A percentile compares a stretch with the other conserved stretches of the same genome.
Conservation (phyloP, 37 sponge, comb jelly and placozoan species). For the Halichondria panicea region DNA sequence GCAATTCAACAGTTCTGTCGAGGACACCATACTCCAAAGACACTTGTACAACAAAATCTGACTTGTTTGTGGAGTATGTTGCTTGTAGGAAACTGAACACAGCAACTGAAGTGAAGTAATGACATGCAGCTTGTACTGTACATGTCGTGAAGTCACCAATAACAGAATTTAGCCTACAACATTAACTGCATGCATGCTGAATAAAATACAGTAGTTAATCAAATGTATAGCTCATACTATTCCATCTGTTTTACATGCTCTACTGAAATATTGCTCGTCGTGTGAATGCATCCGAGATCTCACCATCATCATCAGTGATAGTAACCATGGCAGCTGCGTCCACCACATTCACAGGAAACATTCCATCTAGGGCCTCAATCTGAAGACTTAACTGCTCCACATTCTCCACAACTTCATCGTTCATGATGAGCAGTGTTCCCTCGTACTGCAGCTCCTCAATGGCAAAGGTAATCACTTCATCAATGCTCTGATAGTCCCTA, state of each 20-base stretch:
- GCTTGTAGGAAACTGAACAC: conserved; percentile 6
- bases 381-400: conserved; percentile 8
- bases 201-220: not conserved
- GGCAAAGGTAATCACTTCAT: conserved; percentile 1
- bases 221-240: not conserved
- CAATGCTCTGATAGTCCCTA: not conserved
- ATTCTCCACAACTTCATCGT: conserved; percentile 13
- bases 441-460: conserved; percentile 2
- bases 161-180: not conserved
- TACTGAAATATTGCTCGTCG: not conserved
- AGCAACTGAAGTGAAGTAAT: not conserved
- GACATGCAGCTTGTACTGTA: not conserved
- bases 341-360: conserved; percentile 22
- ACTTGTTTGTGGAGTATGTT: not conserved
- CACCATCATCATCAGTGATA: conserved; percentile 38
- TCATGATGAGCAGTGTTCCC: not conserved
- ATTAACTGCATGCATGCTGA: too few species aligned
- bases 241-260: not conserved
- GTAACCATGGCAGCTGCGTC: not conserved
- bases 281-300: not conserved
- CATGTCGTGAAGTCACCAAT: too few species aligned
- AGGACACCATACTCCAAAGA: not conserved
- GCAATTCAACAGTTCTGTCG: not conserved
- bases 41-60: not conserved
- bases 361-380: conserved; percentile 7